These are phyloP conservation scores for Phyllopteryx taeniolatus DNA, from an alignment of 2,113 vertebrate genomes.

Conservation along the genomic window DNA sequence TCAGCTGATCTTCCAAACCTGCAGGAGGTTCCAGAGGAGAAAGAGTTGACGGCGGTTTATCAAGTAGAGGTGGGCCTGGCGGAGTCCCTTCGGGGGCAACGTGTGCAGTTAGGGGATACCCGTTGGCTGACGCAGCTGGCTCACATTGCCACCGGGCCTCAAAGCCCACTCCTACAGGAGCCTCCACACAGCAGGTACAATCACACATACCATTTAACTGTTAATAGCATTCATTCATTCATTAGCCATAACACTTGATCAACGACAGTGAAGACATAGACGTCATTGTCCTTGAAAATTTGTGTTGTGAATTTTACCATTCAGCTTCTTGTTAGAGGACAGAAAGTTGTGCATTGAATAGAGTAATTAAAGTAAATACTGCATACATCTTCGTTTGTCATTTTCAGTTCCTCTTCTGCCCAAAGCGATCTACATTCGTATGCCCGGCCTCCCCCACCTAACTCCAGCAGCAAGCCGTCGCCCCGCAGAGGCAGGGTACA, in stretches of 20 bases:
- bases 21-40: slow-evolving; percentile 87
- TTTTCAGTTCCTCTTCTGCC: slow-evolving; percentile 83
- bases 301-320: too few relatives aligned
- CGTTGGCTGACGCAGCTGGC: slow-evolving; percentile 63
- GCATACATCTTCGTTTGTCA: neutral
- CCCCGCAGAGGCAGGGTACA: slow-evolving; percentile 66
- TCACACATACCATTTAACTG: neutral
- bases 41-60: slow-evolving; percentile 78
- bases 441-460: slow-evolving; percentile 83
- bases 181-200: slow-evolving; percentile 32
- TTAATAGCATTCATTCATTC: neutral
- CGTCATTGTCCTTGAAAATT: too few relatives aligned
- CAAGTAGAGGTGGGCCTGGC: slow-evolving; percentile 75
- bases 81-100: slow-evolving; percentile 85
- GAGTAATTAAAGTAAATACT: neutral
- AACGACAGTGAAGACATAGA: too few relatives aligned
- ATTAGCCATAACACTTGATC: neutral
- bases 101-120: slow-evolving; percentile 30
- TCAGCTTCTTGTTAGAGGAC: too few relatives aligned
- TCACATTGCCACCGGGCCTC: slow-evolving; percentile 62
- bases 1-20: slow-evolving; percentile 94
- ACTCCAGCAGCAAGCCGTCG: slow-evolving; percentile 48
- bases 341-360: neutral
- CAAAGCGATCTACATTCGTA: slow-evolving; percentile 98
- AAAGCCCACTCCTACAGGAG: slow-evolving; percentile 57